phyloP scores from a whole-genome alignment of 2,888 invertebrate species.

The Acanthosepion esculentum region DNA sequence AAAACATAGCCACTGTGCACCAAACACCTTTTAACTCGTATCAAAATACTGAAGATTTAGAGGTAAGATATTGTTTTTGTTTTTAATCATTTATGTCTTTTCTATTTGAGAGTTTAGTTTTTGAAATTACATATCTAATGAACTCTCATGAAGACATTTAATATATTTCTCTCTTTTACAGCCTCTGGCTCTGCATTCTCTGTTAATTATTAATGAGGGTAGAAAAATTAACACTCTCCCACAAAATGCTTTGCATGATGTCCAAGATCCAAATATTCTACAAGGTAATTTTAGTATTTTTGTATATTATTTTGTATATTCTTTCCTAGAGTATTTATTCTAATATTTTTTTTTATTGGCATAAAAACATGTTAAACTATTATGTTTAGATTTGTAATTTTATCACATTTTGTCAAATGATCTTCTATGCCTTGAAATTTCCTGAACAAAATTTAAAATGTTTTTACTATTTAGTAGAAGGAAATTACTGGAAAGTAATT shows the following conservation, averaged over 20 bases:
- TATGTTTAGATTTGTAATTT: not conserved
- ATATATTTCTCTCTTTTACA: not conserved
- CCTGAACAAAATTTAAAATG: not conserved
- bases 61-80: not conserved
- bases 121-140: too few species aligned
- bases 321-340: not conserved
- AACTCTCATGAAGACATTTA: not conserved
- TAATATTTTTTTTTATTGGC: fast-evolving
- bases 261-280: not conserved
- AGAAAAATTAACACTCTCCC: not conserved
- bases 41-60: not conserved
- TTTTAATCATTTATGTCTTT: too few species aligned
- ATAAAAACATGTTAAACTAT: not conserved
- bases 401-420: not conserved
- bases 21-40: not conserved
- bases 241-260: not conserved
- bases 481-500: too few species aligned
- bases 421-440: not conserved
- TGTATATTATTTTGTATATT: not conserved
- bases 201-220: conserved; percentile 37
- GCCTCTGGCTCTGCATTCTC: conserved; percentile 6
- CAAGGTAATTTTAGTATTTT: not conserved
- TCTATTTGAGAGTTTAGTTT: too few species aligned
- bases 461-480: not conserved
- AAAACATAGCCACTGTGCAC: not conserved